Evolutionary conservation across 2,888 invertebrate species (phyloP).

Genomic region (Pyralis farinalis): DNA sequence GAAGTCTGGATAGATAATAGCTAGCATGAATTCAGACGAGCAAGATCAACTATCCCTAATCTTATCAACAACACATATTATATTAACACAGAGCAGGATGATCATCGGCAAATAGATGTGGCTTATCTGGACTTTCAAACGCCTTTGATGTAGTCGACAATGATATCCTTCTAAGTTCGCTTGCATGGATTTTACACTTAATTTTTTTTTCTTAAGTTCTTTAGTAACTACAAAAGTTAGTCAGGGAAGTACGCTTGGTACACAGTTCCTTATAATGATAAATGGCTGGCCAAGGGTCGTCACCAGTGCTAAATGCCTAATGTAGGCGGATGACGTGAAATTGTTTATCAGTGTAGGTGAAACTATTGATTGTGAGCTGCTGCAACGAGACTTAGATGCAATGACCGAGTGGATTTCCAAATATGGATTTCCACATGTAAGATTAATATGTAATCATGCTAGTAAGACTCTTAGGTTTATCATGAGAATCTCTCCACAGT

Average conservation of each 20-base stretch:
- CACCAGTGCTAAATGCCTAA: not conserved
- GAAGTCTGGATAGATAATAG: not conserved
- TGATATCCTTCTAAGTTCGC: not conserved
- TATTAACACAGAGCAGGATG: conserved; percentile 2
- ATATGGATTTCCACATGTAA: too few relatives aligned
- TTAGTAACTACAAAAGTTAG: conserved; percentile 2
- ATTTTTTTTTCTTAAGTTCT: too few relatives aligned
- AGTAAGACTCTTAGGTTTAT: too few relatives aligned
- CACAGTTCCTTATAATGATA: not conserved
- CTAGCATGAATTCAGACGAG: conserved; percentile 11
- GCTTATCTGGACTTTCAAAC: conserved; percentile 7
- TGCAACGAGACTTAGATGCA: too few relatives aligned
- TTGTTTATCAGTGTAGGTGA: not conserved
- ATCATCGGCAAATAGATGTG: conserved; percentile 2
- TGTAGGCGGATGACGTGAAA: not conserved
- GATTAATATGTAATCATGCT: too few relatives aligned
- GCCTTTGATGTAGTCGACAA: conserved; percentile 9
- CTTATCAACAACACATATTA: conserved; percentile 1
- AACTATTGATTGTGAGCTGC: too few relatives aligned
- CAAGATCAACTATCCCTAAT: conserved; percentile 8
- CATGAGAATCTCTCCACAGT: too few relatives aligned
- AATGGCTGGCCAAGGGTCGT: not conserved
- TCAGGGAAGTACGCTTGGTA: conserved; percentile 4
- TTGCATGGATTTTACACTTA: too few relatives aligned
- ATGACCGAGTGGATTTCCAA: too few relatives aligned